Evolutionary conservation across 2,113 vertebrate genomes (phyloP), one percentile per base, ranked within the genome.

Genomic region (Pycnonotus jocosus): DNA sequence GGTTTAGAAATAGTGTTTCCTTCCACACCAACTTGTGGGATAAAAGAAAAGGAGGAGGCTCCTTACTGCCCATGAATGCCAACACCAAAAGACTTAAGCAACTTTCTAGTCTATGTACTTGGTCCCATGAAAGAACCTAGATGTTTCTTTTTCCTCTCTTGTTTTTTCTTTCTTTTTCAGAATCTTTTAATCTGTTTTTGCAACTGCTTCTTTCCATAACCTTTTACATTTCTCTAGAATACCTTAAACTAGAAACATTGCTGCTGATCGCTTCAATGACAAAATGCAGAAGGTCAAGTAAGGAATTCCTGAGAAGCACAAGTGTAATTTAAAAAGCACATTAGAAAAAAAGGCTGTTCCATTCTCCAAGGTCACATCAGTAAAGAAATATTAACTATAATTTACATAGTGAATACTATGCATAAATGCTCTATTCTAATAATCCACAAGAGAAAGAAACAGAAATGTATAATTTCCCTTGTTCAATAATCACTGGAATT

Each of bases 1-100:
- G 98, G 98, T 98, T 98, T 97, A 96, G 98, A 98, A 98, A 98
- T 97, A 97, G 97, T 97, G 97, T 98, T 98, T 98, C 98, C 97
- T 98, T 98, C 97, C 95, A 96, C 97, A 98, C 85, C 94, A 93
- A 97, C 97, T 98, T 97, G 97, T 93, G 82, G 94, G 92, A 98
- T 98, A 97, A 98, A 98, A 98, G 97, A 90, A 97, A 97, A 98
- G 97, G 97, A 97, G 98, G 97, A 95, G 97, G 97, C 96, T 98
- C 97, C 96, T 97, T 96, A 94, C 93, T 96, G 94, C 97, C 96
- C 86, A 78, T 98, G 97, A 98, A 98, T 98, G 98, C 96, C 96
- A 96, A 95, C 56, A 95, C 94, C 94, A 92, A 97, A 98, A 98
- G 97, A 97, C 96, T 98, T 98, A 98, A 95, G 96, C 96, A 97